phyloP scores from a whole-genome alignment of 2,113 vertebrate genomes.

The zebrafish (Danio rerio) region GRCz12tu NC_133193.1:28953501-28954000 shows the following conservation, averaged over 20 bases:
- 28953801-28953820: not conserved
- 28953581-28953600: too few relatives aligned
- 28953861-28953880: not conserved
- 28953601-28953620: constrained; percentile 25
- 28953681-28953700: constrained; percentile 17
- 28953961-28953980: not conserved
- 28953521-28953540: not conserved
- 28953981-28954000: not conserved
- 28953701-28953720: not conserved
- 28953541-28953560: not conserved
- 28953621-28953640: constrained; percentile 7
- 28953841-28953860: not conserved
- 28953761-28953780: not conserved
- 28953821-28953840: constrained; percentile 4
- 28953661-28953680: not conserved
- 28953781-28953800: constrained; percentile 14
- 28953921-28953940: not conserved
- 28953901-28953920: not conserved
- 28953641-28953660: constrained; percentile 28
- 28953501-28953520: not conserved
- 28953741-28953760: not conserved
- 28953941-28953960: not conserved
- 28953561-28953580: not conserved
- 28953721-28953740: constrained; percentile 18
- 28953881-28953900: not conserved